phyloP scores from a whole-genome alignment of 2,113 vertebrate species.

The Malurus alboscapulatus region DNA sequence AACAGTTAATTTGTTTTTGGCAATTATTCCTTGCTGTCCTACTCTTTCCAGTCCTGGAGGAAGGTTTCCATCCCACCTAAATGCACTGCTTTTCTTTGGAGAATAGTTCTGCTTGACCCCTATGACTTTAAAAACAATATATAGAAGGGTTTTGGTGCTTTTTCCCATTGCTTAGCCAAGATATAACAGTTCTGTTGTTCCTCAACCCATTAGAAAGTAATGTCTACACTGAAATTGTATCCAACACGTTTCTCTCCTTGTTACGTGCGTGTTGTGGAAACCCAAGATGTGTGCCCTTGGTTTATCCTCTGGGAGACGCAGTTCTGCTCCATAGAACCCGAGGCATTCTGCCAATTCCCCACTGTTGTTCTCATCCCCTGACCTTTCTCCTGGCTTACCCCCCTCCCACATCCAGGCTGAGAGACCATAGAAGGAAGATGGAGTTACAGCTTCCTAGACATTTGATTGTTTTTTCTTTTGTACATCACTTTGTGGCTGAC shows the following conservation, averaged over 20 bases:
- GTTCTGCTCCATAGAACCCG: not conserved
- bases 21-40: not conserved
- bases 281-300: constrained; percentile 19
- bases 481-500: constrained; percentile 34
- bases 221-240: not conserved
- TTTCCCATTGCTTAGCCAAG: not conserved
- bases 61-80: not conserved
- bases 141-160: not conserved
- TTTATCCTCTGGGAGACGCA: constrained; percentile 20
- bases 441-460: constrained; percentile 41
- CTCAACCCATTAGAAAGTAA: not conserved
- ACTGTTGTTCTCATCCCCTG: not conserved
- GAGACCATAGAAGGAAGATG: constrained; percentile 39
- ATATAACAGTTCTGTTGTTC: not conserved
- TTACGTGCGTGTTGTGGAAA: not conserved
- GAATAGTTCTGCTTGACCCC: not conserved
- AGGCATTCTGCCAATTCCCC: constrained; percentile 43
- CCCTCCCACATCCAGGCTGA: not conserved
- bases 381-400: constrained; percentile 6
- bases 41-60: not conserved
- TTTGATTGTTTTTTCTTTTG: constrained; percentile 23
- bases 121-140: not conserved
- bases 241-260: constrained; percentile 2
- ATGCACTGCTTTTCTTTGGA: not conserved
- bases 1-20: not conserved